Base-by-base conservation (phyloP, 2,888 invertebrate genomes). In the Erannis defoliaria region DNA sequence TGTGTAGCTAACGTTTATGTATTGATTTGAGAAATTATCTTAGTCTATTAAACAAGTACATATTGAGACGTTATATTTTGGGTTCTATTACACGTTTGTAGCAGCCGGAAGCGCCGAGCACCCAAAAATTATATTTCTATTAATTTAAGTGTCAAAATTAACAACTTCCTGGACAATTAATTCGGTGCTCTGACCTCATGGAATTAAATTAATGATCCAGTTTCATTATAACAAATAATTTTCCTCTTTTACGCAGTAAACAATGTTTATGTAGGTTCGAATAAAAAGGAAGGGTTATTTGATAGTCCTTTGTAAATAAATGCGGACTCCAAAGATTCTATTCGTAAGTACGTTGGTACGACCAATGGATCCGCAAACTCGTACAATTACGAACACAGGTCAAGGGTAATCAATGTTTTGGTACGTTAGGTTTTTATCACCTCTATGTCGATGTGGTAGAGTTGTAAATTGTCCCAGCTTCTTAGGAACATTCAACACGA, bases 111-210 rank as follows among this genome's bases (percentile, higher is more conserved):
- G 16, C 16, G n/a, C n/a, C 10, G 16, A 14, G 9, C 6, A 38
- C 5, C 6, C 35, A 50, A 38, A 29, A 23, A 55, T 19, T 55
- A 26, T 35, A 16, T 42, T 18, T 9, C 1, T 14, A 26, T 35
- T 23, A 57, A 53, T 53, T 46, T 21, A 2, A 26, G 29, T 46
- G 18, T 10, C 10, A 49, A 35, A 59, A 49, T 49, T 35, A 49
- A 54, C 54, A 49, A 23, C 42, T 54, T 60, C 59, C 54, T 35
- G 35, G 31, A 49, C 18, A 29, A 55, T 55, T 54, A 60, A 49
- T 54, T 58, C 12, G 37, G 33, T 37, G 35, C 33, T 33, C 29
- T 54, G 35, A 40, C 26, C 48, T 48, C 42, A 21, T 42, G 42
- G 33, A 48, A 54, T 40, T 35, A 49, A 54, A 60, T 60, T 54